Conservation (phyloP, 2,888 invertebrate genomes). For the Meiosimyza decipiens region DNA sequence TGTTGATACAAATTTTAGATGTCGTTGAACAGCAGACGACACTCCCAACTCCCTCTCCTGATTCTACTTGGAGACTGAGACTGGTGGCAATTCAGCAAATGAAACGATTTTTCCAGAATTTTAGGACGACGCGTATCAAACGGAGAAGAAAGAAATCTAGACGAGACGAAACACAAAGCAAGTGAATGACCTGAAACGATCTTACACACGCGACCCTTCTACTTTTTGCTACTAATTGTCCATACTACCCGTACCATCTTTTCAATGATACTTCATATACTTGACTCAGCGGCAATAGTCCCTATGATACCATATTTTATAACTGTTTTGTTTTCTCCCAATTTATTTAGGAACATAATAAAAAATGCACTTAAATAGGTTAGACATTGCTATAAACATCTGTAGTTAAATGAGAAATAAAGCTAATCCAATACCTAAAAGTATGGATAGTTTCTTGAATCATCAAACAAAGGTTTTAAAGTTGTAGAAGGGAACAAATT, state of each 20-base stretch:
- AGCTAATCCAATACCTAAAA: too few species aligned
- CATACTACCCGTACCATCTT: constrained; percentile 1
- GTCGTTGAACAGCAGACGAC: constrained; percentile 58
- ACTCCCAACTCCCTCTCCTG: constrained; percentile 42
- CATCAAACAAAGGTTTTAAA: too few species aligned
- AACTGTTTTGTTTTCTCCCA: too few species aligned
- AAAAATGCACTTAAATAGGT: too few species aligned
- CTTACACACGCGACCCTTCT: constrained; percentile 57
- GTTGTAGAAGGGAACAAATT: too few species aligned
- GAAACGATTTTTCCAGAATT: constrained; percentile 6
- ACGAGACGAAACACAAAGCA: constrained; percentile 57
- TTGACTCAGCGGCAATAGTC: too few species aligned
- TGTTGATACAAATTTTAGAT: constrained; percentile 34
- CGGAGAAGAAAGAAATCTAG: background rate
- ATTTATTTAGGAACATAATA: too few species aligned
- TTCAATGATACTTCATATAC: background rate
- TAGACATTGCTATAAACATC: too few species aligned
- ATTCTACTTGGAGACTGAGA: constrained; percentile 25
- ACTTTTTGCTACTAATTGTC: background rate
- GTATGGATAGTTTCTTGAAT: too few species aligned
- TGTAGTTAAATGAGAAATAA: too few species aligned
- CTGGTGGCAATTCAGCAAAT: too few species aligned
- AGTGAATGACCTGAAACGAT: constrained; percentile 65
- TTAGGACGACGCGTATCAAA: constrained; percentile 13
- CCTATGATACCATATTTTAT: too few species aligned